Base-by-base conservation (phyloP, 2,113 vertebrate genomes). In the Pelmatolapia mariae region DNA sequence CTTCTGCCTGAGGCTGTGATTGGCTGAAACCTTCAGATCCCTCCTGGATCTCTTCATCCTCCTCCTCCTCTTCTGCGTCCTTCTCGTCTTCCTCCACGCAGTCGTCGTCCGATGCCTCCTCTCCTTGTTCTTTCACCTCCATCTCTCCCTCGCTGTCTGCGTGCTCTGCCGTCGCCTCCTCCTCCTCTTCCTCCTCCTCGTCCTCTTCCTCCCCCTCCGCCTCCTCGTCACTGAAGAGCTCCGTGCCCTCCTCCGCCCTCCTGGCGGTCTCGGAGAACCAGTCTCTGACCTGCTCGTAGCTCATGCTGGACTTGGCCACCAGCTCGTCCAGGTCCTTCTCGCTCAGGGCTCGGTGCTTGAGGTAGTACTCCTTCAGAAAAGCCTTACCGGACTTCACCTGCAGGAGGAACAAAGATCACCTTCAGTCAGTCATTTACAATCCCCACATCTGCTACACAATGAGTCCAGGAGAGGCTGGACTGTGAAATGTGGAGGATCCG, bases 201-300 rank as follows among this genome's bases (percentile, higher is more conserved):
- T 50, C 87, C 0, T 76, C 90, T 0, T 80, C 90, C 2, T 53
- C 89, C 97, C 96, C 59, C 36, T 66, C 61, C 1, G 0, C 95
- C 86, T 97, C 96, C 0, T 96, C 96, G 1, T 97, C 96, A 2
- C 93, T 94, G 96, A 98, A 99, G 24, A 97, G 95, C 91, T 97
- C 97, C 85, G 95, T 45, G 24, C 98, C 98, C 88, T 97, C 93
- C 24, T 98, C 97, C 15, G 94, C 97, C 94, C 97, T 96, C 83
- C 96, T 94, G 38, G 95, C 94, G 8, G 97, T 95, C 85, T 97
- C 96, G 0, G 97, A 96, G 95, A 99, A 99, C 98, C 98, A 99
- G 92, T 99, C 98, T 92, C 99, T 96, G 84, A 99, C 98, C 96
- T 98, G 98, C 95, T 99, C 98, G 6, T 98, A 99, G 89, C 98